Evolutionary conservation across 2,113 vertebrate species (phyloP), one percentile per base, ranked within the genome.

Genomic region (Phasianus colchicus): DNA sequence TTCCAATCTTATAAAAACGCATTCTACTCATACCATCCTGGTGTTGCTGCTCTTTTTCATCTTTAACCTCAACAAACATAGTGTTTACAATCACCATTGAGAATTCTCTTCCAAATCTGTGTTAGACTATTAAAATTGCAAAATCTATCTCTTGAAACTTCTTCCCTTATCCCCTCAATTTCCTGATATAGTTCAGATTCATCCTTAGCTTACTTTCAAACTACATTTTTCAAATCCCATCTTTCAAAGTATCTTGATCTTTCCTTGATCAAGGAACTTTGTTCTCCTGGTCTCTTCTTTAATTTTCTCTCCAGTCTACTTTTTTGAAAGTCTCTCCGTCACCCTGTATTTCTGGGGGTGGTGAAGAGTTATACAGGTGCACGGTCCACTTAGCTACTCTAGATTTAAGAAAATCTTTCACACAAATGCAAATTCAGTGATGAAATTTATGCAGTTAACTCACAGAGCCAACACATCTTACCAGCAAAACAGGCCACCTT

Each of bases 341-440:
- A 60, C 2, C 5, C 50, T 88, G 40, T 70, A 66, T 29, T 16
- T 86, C 57, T 19, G 3, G 5, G 12, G 6, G 10, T 57, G 13
- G 5, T 72, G 29, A 40, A 65, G 4, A 1, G 1, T 79, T 75
- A 32, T 27, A 43, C 74, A 50, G 10, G 9, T 17, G 63, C 17
- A 40, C 4, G 4, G 6, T 3, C 1, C 9, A 2, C 20, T 1
- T 25, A 34, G 1, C 9, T 45, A 43, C 20, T 4, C 6, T 34
- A 34, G 7, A 4, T 32, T 83, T n/a, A 70, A 70, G 48, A 90
- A 85, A 92, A 70, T 24, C 10, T 65, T 18, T 27, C 6, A 12
- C 9, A 18, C 8, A 63, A 73, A 30, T 58, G 6, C 5, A 55
- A 92, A 81, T 74, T 81, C 29, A 22, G 3, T 22, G 9, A 24